A percentile compares a stretch with the other conserved stretches of the same genome.
Evolutionary conservation across 2,797 vertebrate genomes (phyloP).

Genomic region (Chrosomus eos): DNA sequence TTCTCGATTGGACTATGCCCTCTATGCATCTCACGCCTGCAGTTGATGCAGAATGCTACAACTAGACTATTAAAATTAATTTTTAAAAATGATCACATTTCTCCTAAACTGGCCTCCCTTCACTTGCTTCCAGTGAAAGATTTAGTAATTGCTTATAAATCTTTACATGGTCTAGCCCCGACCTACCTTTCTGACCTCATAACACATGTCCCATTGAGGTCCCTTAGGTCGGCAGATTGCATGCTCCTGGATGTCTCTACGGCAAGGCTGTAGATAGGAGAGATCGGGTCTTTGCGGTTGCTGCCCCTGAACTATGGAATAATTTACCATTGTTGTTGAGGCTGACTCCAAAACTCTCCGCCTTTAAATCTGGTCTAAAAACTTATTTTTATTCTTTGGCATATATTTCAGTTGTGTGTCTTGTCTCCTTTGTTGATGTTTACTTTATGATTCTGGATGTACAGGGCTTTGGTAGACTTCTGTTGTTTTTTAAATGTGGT

Average conservation of each 20-base stretch:
- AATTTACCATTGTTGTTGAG: neutral
- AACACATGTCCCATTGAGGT: neutral
- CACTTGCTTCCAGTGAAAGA: neutral
- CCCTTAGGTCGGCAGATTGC: neutral
- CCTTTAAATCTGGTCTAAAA: neutral
- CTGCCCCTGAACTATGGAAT: neutral
- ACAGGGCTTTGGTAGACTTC: neutral
- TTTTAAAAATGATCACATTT: neutral
- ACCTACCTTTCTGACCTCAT: constrained; percentile 6
- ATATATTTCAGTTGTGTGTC: neutral
- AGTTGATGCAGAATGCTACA: neutral
- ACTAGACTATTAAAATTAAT: neutral
- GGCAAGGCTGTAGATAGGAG: neutral
- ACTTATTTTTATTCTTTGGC: neutral
- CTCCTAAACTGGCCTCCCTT: neutral
- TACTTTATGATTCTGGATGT: no score
- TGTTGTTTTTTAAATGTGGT: neutral
- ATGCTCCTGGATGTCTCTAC: neutral
- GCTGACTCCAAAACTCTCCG: neutral
- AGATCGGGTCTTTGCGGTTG: neutral
- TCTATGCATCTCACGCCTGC: neutral
- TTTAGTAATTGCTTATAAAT: no score
- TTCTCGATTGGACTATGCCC: neutral
- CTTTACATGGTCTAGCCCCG: no score
- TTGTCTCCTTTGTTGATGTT: neutral